These are phyloP conservation scores for Drosophila monieri DNA, from an alignment of 2,888 invertebrate genomes.

Conservation along the genomic window DNA sequence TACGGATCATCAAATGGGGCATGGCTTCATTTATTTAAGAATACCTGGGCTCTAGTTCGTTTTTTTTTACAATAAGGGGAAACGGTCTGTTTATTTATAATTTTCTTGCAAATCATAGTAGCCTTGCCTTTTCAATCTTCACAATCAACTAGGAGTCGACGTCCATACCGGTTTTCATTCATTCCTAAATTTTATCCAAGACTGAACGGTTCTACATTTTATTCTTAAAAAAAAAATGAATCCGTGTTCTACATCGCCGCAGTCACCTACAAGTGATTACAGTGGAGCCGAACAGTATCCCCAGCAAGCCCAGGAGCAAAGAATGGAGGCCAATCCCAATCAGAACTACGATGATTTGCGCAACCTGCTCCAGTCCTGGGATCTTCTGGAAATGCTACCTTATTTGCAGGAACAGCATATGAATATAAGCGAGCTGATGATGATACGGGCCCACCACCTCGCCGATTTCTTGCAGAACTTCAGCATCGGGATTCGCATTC, in stretches of 20 bases:
- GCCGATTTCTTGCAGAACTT: neutral
- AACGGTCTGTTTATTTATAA: no score
- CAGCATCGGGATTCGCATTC: neutral
- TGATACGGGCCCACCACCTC: neutral
- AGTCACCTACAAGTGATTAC: no score
- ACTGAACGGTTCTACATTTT: neutral
- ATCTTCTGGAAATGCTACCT: neutral
- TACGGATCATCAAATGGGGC: conserved; percentile 20
- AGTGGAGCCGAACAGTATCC: no score
- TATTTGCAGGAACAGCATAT: neutral
- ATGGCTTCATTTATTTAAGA: conserved; percentile 25
- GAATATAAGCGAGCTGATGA: neutral
- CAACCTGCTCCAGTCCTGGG: neutral
- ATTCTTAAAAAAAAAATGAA: neutral
- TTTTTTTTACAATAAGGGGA: neutral
- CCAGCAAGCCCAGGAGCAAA: no score
- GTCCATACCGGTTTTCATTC: neutral
- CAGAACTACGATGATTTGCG: neutral
- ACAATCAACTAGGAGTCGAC: neutral
- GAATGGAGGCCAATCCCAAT: no score
- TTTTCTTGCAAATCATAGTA: neutral
- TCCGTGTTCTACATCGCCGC: neutral
- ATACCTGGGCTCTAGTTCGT: neutral
- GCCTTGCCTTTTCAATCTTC: neutral
- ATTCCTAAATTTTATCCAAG: neutral